Evolutionary conservation across 2,113 vertebrate species (phyloP).

Genomic region (Gallinago paraguaiae): DNA sequence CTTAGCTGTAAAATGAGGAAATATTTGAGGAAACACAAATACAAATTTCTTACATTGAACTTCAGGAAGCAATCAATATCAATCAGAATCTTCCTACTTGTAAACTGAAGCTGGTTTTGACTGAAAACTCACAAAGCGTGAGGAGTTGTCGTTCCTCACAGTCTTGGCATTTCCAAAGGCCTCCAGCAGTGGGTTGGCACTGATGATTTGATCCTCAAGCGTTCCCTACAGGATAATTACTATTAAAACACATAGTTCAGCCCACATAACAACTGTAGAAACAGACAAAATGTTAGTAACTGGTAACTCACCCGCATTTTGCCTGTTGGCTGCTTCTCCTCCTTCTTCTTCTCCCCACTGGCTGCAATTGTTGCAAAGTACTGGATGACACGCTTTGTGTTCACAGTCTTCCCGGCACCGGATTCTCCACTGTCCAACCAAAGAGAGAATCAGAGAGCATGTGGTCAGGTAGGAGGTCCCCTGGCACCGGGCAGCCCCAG

Average conservation of each 20-base stretch:
- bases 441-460: too few species aligned
- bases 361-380: conserved; percentile 81
- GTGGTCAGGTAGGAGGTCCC: too few species aligned
- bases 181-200: neutral
- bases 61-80: neutral
- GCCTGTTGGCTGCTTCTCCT: neutral
- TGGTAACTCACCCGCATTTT: neutral
- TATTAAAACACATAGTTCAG: neutral
- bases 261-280: neutral
- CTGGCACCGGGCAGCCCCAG: too few species aligned
- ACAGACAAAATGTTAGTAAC: neutral
- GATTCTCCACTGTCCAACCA: neutral
- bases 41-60: neutral
- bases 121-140: neutral
- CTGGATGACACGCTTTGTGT: conserved; percentile 82
- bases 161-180: neutral
- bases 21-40: neutral
- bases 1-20: neutral
- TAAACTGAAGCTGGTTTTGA: neutral
- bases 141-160: neutral
- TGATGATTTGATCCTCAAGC: neutral
- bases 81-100: neutral
- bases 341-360: conserved; percentile 74
- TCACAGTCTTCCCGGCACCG: conserved; percentile 77
- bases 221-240: neutral